Conservation (phyloP, 2,113 vertebrate genomes). For the Ia io region DNA sequence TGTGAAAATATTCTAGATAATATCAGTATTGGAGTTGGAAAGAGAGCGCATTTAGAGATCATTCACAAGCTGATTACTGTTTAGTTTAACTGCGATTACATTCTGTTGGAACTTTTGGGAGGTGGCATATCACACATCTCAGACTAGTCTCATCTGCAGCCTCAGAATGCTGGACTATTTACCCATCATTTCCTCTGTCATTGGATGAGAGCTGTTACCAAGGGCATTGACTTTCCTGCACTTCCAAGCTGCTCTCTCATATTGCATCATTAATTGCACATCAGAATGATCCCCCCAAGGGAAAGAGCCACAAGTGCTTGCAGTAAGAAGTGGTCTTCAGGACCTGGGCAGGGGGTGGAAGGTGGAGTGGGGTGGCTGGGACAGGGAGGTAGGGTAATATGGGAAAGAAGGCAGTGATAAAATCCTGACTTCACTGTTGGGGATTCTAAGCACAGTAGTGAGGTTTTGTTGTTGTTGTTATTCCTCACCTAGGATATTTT, state of each 20-base stretch:
- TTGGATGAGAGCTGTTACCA: not conserved
- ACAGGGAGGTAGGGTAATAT: rapidly evolving
- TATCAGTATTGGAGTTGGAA: rapidly evolving
- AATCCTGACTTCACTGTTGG: rapidly evolving
- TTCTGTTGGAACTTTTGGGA: too few relatives aligned
- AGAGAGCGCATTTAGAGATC: not conserved
- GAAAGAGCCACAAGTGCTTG: not conserved
- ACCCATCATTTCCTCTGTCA: not conserved
- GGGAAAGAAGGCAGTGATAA: rapidly evolving
- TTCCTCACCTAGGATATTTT: too few relatives aligned
- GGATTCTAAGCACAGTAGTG: not conserved
- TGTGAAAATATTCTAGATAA: not conserved
- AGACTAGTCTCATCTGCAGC: rapidly evolving
- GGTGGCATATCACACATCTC: rapidly evolving
- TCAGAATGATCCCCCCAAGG: too few relatives aligned
- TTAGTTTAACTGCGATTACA: not conserved
- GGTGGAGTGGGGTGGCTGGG: not conserved
- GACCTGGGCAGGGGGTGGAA: not conserved
- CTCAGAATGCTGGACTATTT: too few relatives aligned
- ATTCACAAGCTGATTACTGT: not conserved
- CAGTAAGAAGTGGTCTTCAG: not conserved
- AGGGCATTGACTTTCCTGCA: not conserved
- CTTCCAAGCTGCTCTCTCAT: not conserved
- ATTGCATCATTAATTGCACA: too few relatives aligned
- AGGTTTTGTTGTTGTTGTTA: not conserved